A percentile compares a stretch with the other conserved stretches of the same genome.
phyloP scores from a whole-genome alignment of 2,797 vertebrate species.

The Coregonus ussuriensis region DNA sequence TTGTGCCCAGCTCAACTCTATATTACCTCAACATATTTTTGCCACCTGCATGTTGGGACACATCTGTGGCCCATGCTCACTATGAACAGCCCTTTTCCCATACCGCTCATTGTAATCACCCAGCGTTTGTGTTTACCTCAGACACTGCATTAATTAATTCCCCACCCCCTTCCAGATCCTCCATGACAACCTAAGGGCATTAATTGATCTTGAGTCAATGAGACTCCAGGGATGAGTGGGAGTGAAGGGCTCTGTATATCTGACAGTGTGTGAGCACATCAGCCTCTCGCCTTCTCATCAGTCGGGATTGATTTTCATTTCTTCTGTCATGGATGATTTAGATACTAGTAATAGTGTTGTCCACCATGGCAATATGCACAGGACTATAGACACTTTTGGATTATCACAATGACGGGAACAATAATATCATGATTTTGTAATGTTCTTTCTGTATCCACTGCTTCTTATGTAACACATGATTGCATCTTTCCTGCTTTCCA shows the following conservation, averaged over 20 bases:
- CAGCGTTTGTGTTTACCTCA: not conserved
- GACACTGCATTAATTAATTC: not conserved
- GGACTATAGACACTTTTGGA: not conserved
- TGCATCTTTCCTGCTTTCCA: not conserved
- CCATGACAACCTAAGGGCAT: slow-evolving; percentile 3
- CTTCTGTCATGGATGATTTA: not conserved
- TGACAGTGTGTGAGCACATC: not conserved
- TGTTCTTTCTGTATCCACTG: not conserved
- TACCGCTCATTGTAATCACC: not conserved
- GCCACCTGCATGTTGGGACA: not conserved
- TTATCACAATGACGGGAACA: not conserved
- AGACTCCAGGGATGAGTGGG: not conserved
- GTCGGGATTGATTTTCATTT: not conserved
- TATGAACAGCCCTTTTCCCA: not conserved
- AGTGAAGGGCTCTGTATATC: not conserved
- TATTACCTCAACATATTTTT: not conserved
- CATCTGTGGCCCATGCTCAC: not conserved
- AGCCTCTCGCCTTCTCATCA: not conserved
- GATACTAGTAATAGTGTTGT: not conserved
- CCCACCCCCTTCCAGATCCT: not conserved
- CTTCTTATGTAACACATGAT: not conserved
- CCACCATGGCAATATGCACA: not conserved
- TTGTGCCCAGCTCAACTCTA: not conserved
- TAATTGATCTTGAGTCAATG: not conserved
- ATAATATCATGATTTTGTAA: not conserved